A percentile compares a stretch with the other conserved stretches of the same genome.
phyloP scores from a whole-genome alignment of 2,797 vertebrate species.

The Megalops cyprinoides region DNA sequence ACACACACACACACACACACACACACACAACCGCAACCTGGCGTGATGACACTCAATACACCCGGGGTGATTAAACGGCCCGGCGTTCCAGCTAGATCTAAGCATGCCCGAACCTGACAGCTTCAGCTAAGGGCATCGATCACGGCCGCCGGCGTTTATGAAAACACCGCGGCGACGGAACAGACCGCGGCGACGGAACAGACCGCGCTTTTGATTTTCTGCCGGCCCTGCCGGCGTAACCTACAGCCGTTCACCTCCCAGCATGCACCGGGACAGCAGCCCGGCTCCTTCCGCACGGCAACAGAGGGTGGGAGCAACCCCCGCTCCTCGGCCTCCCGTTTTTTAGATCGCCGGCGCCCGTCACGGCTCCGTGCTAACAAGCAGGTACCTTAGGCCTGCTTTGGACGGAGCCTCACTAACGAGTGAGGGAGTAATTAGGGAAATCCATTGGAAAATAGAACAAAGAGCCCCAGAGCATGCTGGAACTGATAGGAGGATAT shows the following conservation, averaged over 20 bases:
- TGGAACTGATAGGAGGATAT: background rate
- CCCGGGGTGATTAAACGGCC: background rate
- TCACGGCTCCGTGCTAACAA: no score
- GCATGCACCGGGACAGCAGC: background rate
- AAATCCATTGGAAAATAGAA: background rate
- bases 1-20: background rate
- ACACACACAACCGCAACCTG: background rate
- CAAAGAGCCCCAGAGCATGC: background rate
- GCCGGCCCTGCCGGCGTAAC: background rate
- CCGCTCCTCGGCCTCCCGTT: background rate
- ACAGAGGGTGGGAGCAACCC: no score
- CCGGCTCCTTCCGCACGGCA: background rate
- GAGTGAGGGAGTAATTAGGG: background rate
- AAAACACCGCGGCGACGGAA: background rate
- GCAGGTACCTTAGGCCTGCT: no score
- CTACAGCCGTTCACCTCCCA: background rate
- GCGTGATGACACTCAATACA: no score
- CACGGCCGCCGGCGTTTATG: background rate
- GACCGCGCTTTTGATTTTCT: background rate
- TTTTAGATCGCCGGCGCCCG: background rate
- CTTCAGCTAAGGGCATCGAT: background rate
- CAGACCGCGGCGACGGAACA: background rate
- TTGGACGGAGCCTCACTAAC: background rate
- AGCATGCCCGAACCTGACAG: background rate
- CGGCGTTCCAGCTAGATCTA: background rate